A percentile compares a stretch with the other conserved stretches of the same genome.
Evolutionary conservation across 2,797 vertebrate species (phyloP).

Genomic region (Setipinna tenuifilis): DNA sequence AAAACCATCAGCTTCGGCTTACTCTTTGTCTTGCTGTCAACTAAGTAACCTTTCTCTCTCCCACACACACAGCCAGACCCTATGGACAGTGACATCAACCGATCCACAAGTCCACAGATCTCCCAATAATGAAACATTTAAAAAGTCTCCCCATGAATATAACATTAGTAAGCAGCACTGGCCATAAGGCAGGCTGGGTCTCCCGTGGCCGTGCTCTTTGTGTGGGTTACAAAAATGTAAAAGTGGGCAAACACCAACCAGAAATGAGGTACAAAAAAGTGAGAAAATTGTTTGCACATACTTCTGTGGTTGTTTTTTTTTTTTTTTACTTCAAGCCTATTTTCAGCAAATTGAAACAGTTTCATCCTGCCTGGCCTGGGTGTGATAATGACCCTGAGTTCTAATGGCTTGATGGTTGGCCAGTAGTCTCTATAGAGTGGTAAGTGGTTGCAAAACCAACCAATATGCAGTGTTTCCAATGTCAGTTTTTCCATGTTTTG

Average conservation of each 20-base stretch:
- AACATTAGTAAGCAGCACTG: neutral
- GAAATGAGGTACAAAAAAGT: neutral
- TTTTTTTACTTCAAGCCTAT: slow-evolving; percentile 8
- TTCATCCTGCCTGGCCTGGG: slow-evolving; percentile 11
- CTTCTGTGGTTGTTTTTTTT: neutral
- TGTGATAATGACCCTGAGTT: slow-evolving; percentile 31
- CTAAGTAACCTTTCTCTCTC: neutral
- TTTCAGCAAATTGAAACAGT: neutral
- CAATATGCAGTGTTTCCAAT: slow-evolving; percentile 16
- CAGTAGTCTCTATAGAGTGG: neutral
- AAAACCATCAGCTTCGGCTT: slow-evolving; percentile 4
- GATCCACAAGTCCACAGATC: neutral
- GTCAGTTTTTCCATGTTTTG: neutral
- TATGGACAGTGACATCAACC: neutral
- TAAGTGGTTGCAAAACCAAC: slow-evolving; percentile 38
- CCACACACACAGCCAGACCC: neutral
- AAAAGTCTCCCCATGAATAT: neutral
- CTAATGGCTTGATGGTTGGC: slow-evolving; percentile 2
- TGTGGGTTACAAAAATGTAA: neutral
- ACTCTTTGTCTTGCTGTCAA: neutral
- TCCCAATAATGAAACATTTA: slow-evolving; percentile 13
- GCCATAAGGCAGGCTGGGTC: neutral
- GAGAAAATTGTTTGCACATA: neutral
- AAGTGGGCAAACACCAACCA: neutral
- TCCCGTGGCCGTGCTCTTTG: slow-evolving; percentile 4